Evolutionary conservation across 2,113 vertebrate genomes (phyloP), one percentile per base, ranked within the genome.

Genomic region (Scolopax mira): DNA sequence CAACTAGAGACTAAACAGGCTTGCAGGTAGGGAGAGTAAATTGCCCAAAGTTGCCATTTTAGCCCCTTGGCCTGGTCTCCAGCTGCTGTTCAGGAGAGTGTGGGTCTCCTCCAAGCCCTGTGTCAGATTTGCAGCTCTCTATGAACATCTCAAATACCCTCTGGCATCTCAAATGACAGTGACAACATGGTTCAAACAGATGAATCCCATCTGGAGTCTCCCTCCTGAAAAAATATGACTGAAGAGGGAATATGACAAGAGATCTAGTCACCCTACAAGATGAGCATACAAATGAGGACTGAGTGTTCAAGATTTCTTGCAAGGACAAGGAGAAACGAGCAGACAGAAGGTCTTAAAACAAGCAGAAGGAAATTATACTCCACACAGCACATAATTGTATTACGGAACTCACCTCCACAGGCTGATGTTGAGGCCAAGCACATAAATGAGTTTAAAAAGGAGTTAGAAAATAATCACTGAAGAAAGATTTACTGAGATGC

Each of bases 361-460:
- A 85, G 75, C 95, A 96, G 89, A 92, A 95, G 91, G 86, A 71
- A 94, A 91, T 95, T 89, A 85, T 33, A 57, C 25, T 79, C 69
- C 51, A 60, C 72, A 51, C 24, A 93, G 86, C 21, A 75, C 52
- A 18, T 81, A 96, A 95, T 1, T 84, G 35, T 46, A 33, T 93
- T 95, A 92, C 57, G 77, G 86, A 81, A 69, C 73, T 79, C 61
- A 48, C 57, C 2, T 0, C 69, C 79, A 75, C 77, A 88, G 77
- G 77, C 52, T 84, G 89, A 84, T 86, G 77, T 25, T 79, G 83
- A 87, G 78, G 89, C 77, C 89, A 96, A 93, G 81, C 57, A 89
- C 19, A 61, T 89, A 95, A 95, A 84, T 81, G 69, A 96, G 18
- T 90, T 97, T 49, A 77, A 88, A 77, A 49, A 54, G 42, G 27